Percentiles rank a stretch among this genome's conserved stretches.
These are phyloP conservation scores for Protonibea diacanthus DNA, from an alignment of 2,797 vertebrate genomes.

Conservation along the genomic window DNA sequence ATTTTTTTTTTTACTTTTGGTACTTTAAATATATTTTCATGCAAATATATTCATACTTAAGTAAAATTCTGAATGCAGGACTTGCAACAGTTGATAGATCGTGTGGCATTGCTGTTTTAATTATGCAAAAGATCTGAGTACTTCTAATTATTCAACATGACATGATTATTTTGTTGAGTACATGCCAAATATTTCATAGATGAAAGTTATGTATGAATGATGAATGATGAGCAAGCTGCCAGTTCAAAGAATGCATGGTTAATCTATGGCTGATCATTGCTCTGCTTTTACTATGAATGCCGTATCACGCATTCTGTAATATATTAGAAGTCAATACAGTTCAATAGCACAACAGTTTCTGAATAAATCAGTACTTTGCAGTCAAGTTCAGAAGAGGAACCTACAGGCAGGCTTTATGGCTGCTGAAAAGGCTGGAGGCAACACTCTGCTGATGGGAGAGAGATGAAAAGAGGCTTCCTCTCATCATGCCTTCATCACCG, in stretches of 20 bases:
- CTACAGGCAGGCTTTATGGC: constrained; percentile 59
- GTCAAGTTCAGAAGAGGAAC: constrained; percentile 44
- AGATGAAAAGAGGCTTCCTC: constrained; percentile 72
- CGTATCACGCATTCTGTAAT: constrained; percentile 35
- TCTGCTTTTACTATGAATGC: constrained; percentile 34
- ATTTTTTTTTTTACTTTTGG: no score
- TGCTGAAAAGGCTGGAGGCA: constrained; percentile 63
- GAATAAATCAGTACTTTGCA: constrained; percentile 65
- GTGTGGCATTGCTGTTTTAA: no score
- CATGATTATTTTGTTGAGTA: background rate
- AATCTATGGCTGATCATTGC: constrained; percentile 12
- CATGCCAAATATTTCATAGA: background rate
- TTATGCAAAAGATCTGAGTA: no score
- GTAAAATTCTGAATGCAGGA: no score
- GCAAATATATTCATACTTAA: no score
- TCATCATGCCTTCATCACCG: constrained; percentile 75
- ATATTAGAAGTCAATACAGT: constrained; percentile 32
- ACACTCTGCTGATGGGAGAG: constrained; percentile 62
- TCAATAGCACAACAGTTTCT: constrained; percentile 39
- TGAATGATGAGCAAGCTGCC: background rate
- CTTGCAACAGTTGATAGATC: no score
- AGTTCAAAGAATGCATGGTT: constrained; percentile 10
- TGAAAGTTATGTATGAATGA: constrained; percentile 4
- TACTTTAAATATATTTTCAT: no score
- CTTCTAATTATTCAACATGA: background rate